A percentile compares a stretch with the other conserved stretches of the same genome.
Evolutionary conservation across 37 sponge, comb jelly and placozoan species (phyloP).

Genomic region (Axinella damicornis): DNA sequence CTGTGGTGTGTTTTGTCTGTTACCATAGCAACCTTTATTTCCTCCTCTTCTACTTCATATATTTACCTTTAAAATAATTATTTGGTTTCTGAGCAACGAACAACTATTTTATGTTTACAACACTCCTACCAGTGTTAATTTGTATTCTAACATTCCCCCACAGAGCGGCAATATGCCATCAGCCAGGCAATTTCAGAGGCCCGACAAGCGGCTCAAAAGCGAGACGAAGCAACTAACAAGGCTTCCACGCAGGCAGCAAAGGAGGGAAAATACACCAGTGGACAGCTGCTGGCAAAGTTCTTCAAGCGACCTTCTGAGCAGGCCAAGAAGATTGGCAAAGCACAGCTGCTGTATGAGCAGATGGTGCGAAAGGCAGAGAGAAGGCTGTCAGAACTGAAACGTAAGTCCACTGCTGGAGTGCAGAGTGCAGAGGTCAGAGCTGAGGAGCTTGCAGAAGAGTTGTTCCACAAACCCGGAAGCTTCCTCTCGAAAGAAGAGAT

Average conservation of each 20-base stretch:
- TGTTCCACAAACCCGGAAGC: constrained; percentile 64
- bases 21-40: no score
- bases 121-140: no score
- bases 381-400: constrained; percentile 29
- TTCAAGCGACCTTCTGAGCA: constrained; percentile 55
- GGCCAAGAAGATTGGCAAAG: constrained; percentile 45
- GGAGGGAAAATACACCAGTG: constrained; percentile 8
- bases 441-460: constrained; percentile 49
- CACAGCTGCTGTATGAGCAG: constrained; percentile 30
- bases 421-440: constrained; percentile 37
- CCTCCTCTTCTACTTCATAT: no score
- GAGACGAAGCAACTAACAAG: not conserved
- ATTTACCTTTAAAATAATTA: no score
- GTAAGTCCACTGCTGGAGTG: not conserved
- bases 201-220: not conserved
- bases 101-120: no score
- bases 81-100: no score
- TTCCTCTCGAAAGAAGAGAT: constrained; percentile 58
- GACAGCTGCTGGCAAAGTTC: constrained; percentile 17
- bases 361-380: constrained; percentile 64
- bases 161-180: constrained; percentile 14
- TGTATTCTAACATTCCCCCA: no score
- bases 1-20: no score
- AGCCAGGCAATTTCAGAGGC: constrained; percentile 30
- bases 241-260: constrained; percentile 1